A percentile compares a stretch with the other conserved stretches of the same genome.
Conservation (phyloP, 1,140 invertebrate species). For the Zaprionus gabonicus region DNA sequence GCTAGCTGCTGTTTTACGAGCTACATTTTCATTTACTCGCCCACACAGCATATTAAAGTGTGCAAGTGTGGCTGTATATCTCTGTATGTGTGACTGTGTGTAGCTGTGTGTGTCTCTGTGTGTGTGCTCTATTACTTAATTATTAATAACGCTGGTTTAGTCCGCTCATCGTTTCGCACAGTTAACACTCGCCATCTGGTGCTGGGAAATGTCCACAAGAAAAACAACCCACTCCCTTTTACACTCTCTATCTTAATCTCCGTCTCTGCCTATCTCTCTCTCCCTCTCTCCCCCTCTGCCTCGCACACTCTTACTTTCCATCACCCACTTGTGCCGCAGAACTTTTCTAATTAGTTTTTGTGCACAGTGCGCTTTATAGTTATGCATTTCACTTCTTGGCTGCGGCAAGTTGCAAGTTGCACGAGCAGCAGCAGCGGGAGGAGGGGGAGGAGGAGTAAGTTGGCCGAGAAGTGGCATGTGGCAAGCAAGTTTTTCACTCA, state of each 20-base stretch:
- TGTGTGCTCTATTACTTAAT: slow-evolving; percentile 54
- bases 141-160: slow-evolving; percentile 45
- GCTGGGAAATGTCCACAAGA: slow-evolving; percentile 40
- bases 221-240: slow-evolving; percentile 22
- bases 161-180: slow-evolving; percentile 42
- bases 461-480: background rate
- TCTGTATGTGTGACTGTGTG: too few species aligned
- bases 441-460: background rate
- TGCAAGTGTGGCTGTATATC: background rate
- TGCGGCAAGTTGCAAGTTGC: slow-evolving; percentile 37
- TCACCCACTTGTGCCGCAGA: slow-evolving; percentile 25
- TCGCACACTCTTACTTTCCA: background rate
- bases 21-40: slow-evolving; percentile 36
- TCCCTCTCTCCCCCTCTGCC: background rate
- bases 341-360: slow-evolving; percentile 58
- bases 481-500: slow-evolving; percentile 26
- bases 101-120: background rate
- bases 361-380: slow-evolving; percentile 49
- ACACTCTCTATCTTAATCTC: background rate
- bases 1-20: slow-evolving; percentile 29
- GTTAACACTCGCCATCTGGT: slow-evolving; percentile 26
- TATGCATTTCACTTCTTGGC: slow-evolving; percentile 48
- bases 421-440: background rate
- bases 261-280: background rate
- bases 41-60: slow-evolving; percentile 38